Base-by-base conservation (phyloP, 2,113 vertebrate species). In the Phalacrocorax pelagicus region DNA sequence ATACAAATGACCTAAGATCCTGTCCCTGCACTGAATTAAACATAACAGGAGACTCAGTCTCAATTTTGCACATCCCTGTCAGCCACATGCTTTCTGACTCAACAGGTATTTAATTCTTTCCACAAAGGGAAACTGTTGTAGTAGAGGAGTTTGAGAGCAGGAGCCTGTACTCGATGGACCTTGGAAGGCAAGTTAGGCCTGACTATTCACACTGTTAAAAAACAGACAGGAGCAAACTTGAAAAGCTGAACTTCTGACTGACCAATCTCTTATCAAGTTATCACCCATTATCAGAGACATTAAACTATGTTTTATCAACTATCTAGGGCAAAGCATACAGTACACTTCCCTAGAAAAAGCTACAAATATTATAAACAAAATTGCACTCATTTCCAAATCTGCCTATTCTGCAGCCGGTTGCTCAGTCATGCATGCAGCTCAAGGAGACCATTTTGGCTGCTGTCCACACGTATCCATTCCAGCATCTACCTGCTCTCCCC, bases 391-490 rank as follows among this genome's bases (percentile, higher is more conserved):
- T 81, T 63, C 44, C 69, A 77, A 6, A 61, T 9, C 62, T 59
- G 24, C 15, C 12, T 22, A 0, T 63, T 77, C 34, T 54, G 23
- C 70, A 78, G 27, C 12, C 2, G 0, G 8, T 14, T 9, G 26
- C 30, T 81, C 46, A 9, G 26, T 54, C 34, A 16, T 0, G 5
- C 5, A 2, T 15, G 29, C n/a, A 63, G 49, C 58, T 46, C 34
- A 9, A n/a, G 24, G 46, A 26, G 15, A 27, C 10, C 2, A 1
- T 9, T 34, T 17, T 29, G 61, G 22, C 11, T 2, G 0, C 51
- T 62, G 49, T 23, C 40, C 52, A 6, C 38, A 36, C 8, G 23
- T 11, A 9, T 36, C 18, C 42, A 29, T 34, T 26, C 26, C 24
- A 36, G 44, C 59, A 62, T 4, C 46, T 20, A 27, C 34, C 38